Base-by-base conservation (phyloP, 2,113 vertebrate species). In the Callorhinus ursinus region DNA sequence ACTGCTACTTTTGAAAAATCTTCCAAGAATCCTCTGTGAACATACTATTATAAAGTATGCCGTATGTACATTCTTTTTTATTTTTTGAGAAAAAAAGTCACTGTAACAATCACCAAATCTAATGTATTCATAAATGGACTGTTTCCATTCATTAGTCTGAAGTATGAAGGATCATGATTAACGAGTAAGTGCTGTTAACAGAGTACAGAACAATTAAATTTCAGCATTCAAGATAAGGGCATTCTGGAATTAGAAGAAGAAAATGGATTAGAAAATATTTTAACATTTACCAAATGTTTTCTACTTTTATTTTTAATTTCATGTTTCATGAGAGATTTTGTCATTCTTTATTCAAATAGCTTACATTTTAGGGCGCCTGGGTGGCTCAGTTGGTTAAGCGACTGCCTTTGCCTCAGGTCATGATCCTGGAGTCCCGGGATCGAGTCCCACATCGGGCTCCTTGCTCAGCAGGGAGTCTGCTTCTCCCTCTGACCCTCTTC, bases 341-440 rank as follows among this genome's bases (percentile, higher is more conserved):
- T 93, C 24, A 88, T 90, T 94, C 74, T 39, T 97, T 71, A 22
- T 95, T 90, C 59, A 96, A 88, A 86, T 39, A 79, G 19, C 39
- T 95, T 61, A 21, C 7, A 9, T 81, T 83, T 69, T 76, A 85
- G 59, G 28, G 36, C 36, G 36, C 36, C 36, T 36, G 36, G 36
- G 36, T 36, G 36, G 36, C 36, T 36, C 36, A 36, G 36, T 36
- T 36, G 36, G 36, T 36, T 36, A 36, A 36, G 36, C 36, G 36
- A 36, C 36, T 36, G 36, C 36, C 36, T 36, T 36, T 2, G 36
- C 2, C 36, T 36, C 36, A 36, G 36, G 36, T 36, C 36, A 36
- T 36, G 36, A 36, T 36, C 36, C 36, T 36, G 36, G 36, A 36
- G 36, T 36, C 36, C 36, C 36, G 36, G 36, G 36, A 36, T 36